Base-by-base conservation (phyloP, 2,113 vertebrate genomes). In the Ceyx melanurus region DNA sequence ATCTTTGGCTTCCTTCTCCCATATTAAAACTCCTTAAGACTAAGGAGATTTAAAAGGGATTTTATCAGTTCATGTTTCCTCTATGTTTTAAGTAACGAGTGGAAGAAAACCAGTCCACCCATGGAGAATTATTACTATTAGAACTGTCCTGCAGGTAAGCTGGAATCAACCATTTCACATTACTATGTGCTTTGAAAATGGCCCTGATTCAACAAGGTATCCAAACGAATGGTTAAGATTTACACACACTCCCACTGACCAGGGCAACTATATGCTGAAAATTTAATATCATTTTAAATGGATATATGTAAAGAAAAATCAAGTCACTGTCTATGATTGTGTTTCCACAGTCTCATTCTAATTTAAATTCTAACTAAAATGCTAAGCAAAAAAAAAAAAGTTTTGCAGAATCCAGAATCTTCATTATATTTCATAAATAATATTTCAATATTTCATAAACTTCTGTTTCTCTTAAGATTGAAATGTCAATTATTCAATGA, bases 401-500 rank as follows among this genome's bases (percentile, higher is more conserved):
- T 29, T 56, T 51, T n/a, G 23, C 35, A 61, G 20, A 73, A 33
- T 53, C n/a, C 22, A 65, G 77, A 90, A n/a, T 53, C 33, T 23
- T 37, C 35, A 85, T 4, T 82, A 11, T 42, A 72, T 68, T 91
- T 85, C 6, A 82, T 37, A 79, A 89, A 77, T 4, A 85, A 13
- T 48, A 68, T 68, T 91, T 84, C 8, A 86, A 13, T 50, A 73
- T 73, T 89, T 85, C 7, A 85, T 40, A 79, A 87, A 66, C 7
- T 57, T 76, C 15, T 61, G 3, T 58, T 87, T 89, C 48, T 50
- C 67, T 23, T 26, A 29, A 72, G 58, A 94, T 43, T 82, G 67
- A 94, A 92, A 80, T 56, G 72, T 71, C 75, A 91, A 12, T 88
- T 85, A 89, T 80, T 72, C 72, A 85, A 19, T 79, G 17, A 65